These are phyloP conservation scores for Podarcis muralis DNA, from an alignment of 2,113 vertebrate species.

Conservation along the genomic window DNA sequence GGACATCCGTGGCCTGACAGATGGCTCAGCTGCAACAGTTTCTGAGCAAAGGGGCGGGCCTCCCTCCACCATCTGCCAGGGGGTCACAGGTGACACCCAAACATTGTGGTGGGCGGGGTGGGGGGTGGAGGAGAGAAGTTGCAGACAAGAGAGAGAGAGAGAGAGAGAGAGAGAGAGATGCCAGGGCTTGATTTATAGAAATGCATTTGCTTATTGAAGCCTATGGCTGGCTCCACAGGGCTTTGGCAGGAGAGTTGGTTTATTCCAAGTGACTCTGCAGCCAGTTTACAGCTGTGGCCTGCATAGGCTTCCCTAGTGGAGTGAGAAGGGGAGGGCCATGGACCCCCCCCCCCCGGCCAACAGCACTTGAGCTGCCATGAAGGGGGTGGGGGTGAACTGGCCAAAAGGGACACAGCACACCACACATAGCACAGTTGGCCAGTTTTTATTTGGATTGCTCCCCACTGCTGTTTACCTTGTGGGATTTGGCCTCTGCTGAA, in stretches of 20 bases:
- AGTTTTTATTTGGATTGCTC: neutral
- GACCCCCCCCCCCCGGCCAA: neutral
- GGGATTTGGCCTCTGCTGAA: neutral
- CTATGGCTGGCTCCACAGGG: neutral
- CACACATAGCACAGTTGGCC: neutral
- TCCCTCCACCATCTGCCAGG: conserved; percentile 62
- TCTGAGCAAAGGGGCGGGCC: conserved; percentile 39
- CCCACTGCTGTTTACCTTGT: neutral
- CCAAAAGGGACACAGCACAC: neutral
- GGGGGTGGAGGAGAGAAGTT: neutral
- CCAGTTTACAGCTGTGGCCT: conserved; percentile 13
- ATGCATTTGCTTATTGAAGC: conserved; percentile 9
- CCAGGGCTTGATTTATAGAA: conserved; percentile 57
- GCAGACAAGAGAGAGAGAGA: neutral
- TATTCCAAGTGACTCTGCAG: neutral
- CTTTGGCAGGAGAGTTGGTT: neutral
- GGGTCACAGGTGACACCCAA: conserved; percentile 62
- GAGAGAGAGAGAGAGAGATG: conserved; percentile 15
- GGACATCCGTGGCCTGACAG: conserved; percentile 46
- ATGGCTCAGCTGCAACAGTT: conserved; percentile 57
- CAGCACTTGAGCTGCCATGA: neutral
- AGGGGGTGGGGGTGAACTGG: neutral
- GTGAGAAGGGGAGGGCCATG: neutral
- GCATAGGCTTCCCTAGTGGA: neutral
- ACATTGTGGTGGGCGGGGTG: neutral